Conservation (phyloP, 2,888 invertebrate genomes). For the Marasmarcha lunaedactyla region DNA sequence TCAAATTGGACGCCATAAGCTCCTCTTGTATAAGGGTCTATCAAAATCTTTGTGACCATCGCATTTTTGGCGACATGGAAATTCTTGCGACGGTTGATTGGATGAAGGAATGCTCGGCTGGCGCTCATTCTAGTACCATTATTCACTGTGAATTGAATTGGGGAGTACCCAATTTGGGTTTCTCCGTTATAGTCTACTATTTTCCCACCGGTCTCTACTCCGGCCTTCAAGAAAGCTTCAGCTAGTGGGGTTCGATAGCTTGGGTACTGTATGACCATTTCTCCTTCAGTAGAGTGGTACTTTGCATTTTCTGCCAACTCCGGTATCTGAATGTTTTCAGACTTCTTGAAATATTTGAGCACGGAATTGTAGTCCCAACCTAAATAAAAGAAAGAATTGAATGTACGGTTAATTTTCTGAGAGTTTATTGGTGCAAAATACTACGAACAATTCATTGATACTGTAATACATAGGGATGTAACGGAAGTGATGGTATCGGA, state of each 20-base stretch:
- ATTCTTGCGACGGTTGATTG: slow-evolving; percentile 69
- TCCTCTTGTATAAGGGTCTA: slow-evolving; percentile 54
- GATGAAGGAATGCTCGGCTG: slow-evolving; percentile 77
- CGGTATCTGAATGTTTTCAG: slow-evolving; percentile 71
- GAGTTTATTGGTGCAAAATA: too few relatives aligned
- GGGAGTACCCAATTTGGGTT: slow-evolving; percentile 75
- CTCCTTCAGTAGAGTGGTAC: slow-evolving; percentile 72
- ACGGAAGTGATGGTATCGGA: too few relatives aligned
- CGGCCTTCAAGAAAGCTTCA: slow-evolving; percentile 73
- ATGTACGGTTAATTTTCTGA: too few relatives aligned
- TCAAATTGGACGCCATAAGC: slow-evolving; percentile 72
- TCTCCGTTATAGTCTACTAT: slow-evolving; percentile 74
- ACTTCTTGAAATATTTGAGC: slow-evolving; percentile 77
- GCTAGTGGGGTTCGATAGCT: slow-evolving; percentile 68
- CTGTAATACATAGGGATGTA: too few relatives aligned
- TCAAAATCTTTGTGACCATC: slow-evolving; percentile 70
- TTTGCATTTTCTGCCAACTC: slow-evolving; percentile 51
- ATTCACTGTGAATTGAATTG: slow-evolving; percentile 75
- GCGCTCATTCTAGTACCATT: slow-evolving; percentile 80
- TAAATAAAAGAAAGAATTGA: slow-evolving; percentile 16
- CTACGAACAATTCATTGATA: too few relatives aligned
- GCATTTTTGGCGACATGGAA: slow-evolving; percentile 72
- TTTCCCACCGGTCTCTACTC: slow-evolving; percentile 73
- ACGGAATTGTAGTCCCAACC: slow-evolving; percentile 79
- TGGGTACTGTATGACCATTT: slow-evolving; percentile 72